Evolutionary conservation across 2,113 vertebrate species (phyloP), one percentile per base, ranked within the genome.

Genomic region (Lamprotornis superbus): DNA sequence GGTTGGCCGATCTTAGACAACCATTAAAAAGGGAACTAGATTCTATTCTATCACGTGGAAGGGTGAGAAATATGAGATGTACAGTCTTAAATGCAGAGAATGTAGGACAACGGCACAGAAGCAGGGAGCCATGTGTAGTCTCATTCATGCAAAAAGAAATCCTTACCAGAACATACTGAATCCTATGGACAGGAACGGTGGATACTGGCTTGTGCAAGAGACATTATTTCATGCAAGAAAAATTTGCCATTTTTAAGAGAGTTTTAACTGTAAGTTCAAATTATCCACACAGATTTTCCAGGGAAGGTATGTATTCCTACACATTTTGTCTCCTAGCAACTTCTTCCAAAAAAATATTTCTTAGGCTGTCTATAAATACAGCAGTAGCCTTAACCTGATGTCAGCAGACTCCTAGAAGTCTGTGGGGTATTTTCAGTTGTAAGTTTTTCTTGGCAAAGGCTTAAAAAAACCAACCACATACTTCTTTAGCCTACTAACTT

Each of bases 401-500:
- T 22, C 33, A 56, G 8, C 40, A 87, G 30, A 47, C 2, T 4
- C 35, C 17, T 60, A 37, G 46, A 78, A 70, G 8, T 47, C 40
- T 40, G 25, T 0, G 0, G 3, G 5, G 6, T 69, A 21, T 12
- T 77, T 77, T 4, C 20, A 84, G 27, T 24, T 24, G 3, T 24
- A 56, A 52, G 5, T 24, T 49, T 56, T 44, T 23, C 6, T 49
- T 46, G 44, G 7, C 7, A 84, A 74, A 78, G 7, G 2, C 21
- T 81, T 12, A 11, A 71, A 70, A 53, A 47, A 5, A 0, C 0
- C 14, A 42, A 6, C 6, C 33, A 18, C 27, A 40, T 40, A 8
- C 5, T 24, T 68, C 27, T 30, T 76, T 44, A 37, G 11, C 4
- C 5, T 71, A 11, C 5, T 31, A 12, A 31, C 18, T 76, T 89